A percentile compares a stretch with the other conserved stretches of the same genome.
Conservation (phyloP, 2,113 vertebrate species). For the Asarcornis scutulata region DNA sequence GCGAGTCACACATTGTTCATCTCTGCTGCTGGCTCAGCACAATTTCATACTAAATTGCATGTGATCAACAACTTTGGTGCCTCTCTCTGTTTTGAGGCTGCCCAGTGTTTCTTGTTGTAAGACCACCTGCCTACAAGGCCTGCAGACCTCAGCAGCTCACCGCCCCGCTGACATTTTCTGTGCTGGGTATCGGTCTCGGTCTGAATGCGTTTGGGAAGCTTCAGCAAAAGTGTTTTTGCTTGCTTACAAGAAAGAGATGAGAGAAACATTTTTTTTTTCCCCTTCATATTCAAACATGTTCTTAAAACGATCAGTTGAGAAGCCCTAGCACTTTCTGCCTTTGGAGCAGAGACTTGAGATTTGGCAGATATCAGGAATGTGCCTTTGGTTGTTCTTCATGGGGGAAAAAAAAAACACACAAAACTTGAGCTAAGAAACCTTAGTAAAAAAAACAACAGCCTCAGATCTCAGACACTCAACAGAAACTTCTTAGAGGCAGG, state of each 20-base stretch:
- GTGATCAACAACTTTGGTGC: not conserved
- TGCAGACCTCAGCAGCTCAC: not conserved
- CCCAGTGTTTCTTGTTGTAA: not conserved
- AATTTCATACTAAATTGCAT: not conserved
- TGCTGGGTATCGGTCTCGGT: not conserved
- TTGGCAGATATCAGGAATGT: not conserved
- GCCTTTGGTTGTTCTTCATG: slow-evolving; percentile 25
- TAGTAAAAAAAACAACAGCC: not conserved
- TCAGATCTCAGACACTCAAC: slow-evolving; percentile 16
- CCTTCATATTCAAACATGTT: not conserved
- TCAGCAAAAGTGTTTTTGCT: not conserved
- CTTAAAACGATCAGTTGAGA: slow-evolving; percentile 12
- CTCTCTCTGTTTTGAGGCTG: not conserved
- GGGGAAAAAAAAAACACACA: not conserved
- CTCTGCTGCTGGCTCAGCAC: not conserved
- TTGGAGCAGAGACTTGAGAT: slow-evolving; percentile 12
- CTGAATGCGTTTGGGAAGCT: not conserved
- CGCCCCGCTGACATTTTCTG: not conserved
- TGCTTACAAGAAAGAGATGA: not conserved
- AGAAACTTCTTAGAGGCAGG: slow-evolving; percentile 21
- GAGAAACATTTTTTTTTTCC: not conserved
- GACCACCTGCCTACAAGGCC: not conserved
- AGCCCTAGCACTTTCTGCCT: not conserved
- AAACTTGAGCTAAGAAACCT: slow-evolving; percentile 8
- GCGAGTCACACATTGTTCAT: not conserved